Base-by-base conservation (phyloP, 2,888 invertebrate species). In the Allacma fusca region DNA sequence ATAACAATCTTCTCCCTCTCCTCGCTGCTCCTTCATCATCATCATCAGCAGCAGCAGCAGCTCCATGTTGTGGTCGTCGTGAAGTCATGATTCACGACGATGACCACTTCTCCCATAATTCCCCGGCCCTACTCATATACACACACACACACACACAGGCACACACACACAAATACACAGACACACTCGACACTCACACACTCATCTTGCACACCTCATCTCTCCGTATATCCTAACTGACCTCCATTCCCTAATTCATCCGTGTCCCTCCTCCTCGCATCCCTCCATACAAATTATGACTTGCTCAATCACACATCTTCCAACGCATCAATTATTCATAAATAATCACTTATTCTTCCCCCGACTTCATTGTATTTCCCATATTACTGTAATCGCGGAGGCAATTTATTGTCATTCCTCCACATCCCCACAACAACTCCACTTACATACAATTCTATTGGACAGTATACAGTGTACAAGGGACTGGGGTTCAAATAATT, bases 1-100 rank as follows among this genome's bases (percentile, higher is more conserved):
- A n/a, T n/a, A 13, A 19, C 67, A 26, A 28, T 67, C 28, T 29
- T n/a, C n/a, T n/a, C n/a, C n/a, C n/a, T n/a, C n/a, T 29, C 67
- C n/a, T 9, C 5, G 64, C 64, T 26, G 13, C 64, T 24, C 21
- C 24, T 64, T 26, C 26, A 40, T 40, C 40, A 50, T 69, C 69
- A 69, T 69, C 21, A 69, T 69, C 69, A 29, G 34, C 69, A 69
- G 44, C 59, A 23, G 5, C 59, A 23, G 5, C 59, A 5, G 5
- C 59, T 19, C 23, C 59, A 23, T 59, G 59, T 50, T 28, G 71
- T 43, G 40, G 13, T 16, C 5, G 43, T 75, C 75, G 65, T 75
- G 75, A 75, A 64, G 19, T 65, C 75, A 75, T 75, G 75, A 75
- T 75, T 75, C 75, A 75, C 75, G 75, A 75, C 34, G 43, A 40